Percentiles rank a stretch among this genome's conserved stretches.
These are phyloP conservation scores for Callipepla squamata DNA, from an alignment of 2,113 vertebrate genomes.

Conservation along the genomic window DNA sequence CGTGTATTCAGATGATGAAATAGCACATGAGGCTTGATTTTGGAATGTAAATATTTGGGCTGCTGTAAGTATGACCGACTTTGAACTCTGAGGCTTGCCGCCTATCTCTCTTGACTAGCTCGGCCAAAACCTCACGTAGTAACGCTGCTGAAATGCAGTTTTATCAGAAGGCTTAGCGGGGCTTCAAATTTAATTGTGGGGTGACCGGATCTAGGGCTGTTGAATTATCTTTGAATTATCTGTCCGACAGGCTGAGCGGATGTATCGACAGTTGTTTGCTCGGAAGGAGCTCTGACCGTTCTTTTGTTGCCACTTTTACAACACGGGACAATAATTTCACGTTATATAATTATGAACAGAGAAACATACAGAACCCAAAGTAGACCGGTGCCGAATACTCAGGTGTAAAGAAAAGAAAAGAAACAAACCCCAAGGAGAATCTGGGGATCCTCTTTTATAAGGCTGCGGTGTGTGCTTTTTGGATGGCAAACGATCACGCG, in stretches of 20 bases:
- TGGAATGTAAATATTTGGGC: neutral
- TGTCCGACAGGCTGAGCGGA: neutral
- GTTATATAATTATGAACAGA: neutral
- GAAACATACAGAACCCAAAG: fast-evolving
- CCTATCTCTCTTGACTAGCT: neutral
- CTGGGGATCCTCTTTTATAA: neutral
- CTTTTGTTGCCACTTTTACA: neutral
- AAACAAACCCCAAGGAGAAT: neutral
- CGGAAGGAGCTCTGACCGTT: neutral
- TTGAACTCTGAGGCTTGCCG: neutral
- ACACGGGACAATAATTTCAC: neutral
- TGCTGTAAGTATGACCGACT: neutral
- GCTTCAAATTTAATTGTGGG: neutral
- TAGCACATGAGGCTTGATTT: neutral
- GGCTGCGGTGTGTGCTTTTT: neutral
- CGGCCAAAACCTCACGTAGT: neutral
- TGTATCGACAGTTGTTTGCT: neutral
- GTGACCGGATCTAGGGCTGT: neutral
- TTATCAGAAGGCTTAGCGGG: neutral
- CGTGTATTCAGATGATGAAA: neutral
- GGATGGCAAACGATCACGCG: neutral
- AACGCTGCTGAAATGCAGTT: neutral
- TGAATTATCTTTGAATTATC: neutral
- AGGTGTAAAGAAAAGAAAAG: neutral
- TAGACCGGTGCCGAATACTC: neutral